Conservation (phyloP, 2,797 vertebrate species). For the Naso thynnoides region DNA sequence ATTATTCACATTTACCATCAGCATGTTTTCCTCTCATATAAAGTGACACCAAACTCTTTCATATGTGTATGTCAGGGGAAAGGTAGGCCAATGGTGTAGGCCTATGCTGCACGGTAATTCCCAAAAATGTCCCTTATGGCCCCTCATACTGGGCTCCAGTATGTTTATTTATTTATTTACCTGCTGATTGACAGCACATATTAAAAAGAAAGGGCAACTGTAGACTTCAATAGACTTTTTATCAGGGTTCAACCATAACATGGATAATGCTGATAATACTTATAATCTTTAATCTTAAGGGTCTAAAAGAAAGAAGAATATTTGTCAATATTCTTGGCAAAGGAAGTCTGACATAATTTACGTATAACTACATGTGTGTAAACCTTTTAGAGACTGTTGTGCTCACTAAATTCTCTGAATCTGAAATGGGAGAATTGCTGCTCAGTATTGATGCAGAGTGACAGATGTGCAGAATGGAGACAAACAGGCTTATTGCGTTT, state of each 20-base stretch:
- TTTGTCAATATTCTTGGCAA: neutral
- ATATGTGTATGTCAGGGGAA: too few species aligned
- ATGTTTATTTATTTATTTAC: neutral
- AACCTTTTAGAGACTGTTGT: neutral
- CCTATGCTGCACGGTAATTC: too few species aligned
- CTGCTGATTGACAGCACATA: neutral
- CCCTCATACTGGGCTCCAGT: too few species aligned
- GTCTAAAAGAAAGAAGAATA: too few species aligned
- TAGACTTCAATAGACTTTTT: neutral
- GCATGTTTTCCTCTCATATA: too few species aligned
- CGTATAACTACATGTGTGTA: neutral
- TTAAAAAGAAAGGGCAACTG: neutral
- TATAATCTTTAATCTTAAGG: neutral
- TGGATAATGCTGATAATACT: neutral
- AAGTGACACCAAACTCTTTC: too few species aligned
- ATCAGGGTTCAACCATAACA: neutral
- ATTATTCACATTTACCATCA: too few species aligned
- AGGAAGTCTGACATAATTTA: too few species aligned
- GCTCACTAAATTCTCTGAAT: neutral
- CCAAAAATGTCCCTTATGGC: too few species aligned
- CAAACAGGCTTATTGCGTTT: constrained; percentile 9
- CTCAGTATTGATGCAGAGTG: neutral
- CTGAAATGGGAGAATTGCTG: too few species aligned
- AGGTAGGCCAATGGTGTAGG: too few species aligned
- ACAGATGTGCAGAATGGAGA: neutral